phyloP scores from a whole-genome alignment of 2,113 vertebrate genomes.

The Rhabdomys dilectus region DNA sequence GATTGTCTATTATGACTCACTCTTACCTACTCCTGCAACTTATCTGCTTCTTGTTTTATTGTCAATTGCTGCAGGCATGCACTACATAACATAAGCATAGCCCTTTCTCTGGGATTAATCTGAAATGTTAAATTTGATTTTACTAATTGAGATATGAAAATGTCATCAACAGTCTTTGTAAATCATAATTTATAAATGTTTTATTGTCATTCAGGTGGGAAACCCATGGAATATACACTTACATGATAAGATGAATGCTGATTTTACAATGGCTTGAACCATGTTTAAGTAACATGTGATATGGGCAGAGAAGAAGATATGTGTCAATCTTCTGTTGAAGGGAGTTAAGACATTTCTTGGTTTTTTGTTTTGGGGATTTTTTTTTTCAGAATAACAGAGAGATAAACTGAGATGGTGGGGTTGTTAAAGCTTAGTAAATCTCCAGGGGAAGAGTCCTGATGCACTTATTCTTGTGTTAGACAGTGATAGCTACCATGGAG shows the following conservation, averaged over 20 bases:
- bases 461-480: neutral
- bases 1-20: neutral
- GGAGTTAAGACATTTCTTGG: neutral
- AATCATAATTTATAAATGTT: neutral
- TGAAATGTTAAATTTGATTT: conserved; percentile 23
- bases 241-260: neutral
- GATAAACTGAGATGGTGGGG: neutral
- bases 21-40: neutral
- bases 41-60: neutral
- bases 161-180: neutral
- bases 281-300: neutral
- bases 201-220: neutral
- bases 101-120: neutral
- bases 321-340: neutral
- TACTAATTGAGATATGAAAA: neutral
- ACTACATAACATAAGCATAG: neutral
- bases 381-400: conserved; percentile 18
- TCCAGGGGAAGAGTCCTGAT: neutral
- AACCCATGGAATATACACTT: neutral
- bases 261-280: neutral
- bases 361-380: neutral
- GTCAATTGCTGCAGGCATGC: neutral
- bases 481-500: neutral
- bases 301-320: neutral
- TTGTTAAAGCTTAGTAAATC: neutral